Percentiles rank a stretch among this genome's conserved stretches.
Conservation (phyloP, 1,140 invertebrate genomes). For the Spodoptera litura region DNA sequence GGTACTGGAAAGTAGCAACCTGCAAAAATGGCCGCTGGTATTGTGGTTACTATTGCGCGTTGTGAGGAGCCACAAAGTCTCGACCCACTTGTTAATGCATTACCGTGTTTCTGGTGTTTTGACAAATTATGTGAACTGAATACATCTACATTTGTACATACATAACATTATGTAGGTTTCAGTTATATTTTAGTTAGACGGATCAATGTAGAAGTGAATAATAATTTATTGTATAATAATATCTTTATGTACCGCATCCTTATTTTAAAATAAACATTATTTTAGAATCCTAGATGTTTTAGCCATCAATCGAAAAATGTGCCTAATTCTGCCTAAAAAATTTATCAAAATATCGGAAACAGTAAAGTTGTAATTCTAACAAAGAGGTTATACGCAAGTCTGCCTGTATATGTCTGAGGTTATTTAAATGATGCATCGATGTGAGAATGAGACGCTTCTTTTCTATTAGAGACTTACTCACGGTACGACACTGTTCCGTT, state of each 20-base stretch:
- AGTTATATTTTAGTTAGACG: constrained; percentile 12
- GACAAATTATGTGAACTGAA: constrained; percentile 3
- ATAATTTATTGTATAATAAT: constrained; percentile 21
- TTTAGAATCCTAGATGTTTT: constrained; percentile 3
- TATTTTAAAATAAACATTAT: constrained; percentile 8
- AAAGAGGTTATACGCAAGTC: constrained; percentile 53
- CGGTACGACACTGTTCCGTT: constrained; percentile 62
- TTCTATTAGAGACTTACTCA: constrained; percentile 72
- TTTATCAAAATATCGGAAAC: constrained; percentile 51
- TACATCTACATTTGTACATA: constrained; percentile 49
- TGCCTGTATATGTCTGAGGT: constrained; percentile 61
- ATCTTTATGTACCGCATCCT: constrained; percentile 3
- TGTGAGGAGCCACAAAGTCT: constrained; percentile 39
- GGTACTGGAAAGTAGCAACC: not conserved
- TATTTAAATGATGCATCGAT: constrained; percentile 66
- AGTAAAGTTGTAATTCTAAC: constrained; percentile 58
- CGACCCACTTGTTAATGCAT: constrained; percentile 48
- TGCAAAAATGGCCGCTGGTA: constrained; percentile 2
- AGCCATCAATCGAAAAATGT: constrained; percentile 20
- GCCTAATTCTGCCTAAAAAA: constrained; percentile 11
- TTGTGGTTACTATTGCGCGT: constrained; percentile 11
- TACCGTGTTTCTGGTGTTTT: constrained; percentile 64
- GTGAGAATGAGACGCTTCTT: constrained; percentile 77
- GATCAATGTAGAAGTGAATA: constrained; percentile 12
- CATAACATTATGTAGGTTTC: constrained; percentile 33